Evolutionary conservation across 1,140 invertebrate genomes (phyloP), one percentile per base, ranked within the genome.

Genomic region (Diachasma alloeum): DNA sequence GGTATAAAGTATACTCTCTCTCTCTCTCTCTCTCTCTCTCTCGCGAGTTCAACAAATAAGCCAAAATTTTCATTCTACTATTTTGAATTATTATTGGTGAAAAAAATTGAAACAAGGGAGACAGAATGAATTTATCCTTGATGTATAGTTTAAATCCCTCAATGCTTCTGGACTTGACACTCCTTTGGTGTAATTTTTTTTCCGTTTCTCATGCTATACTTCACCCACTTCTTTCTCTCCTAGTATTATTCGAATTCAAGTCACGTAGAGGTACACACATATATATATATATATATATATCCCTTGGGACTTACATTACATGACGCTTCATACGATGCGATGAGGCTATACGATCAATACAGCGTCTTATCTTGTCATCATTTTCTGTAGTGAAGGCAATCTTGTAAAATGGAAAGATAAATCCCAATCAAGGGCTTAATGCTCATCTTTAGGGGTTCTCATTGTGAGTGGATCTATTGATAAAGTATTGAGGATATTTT

Each of bases 341-440:
- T 69, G 66, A 53, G 75, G 46, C 53, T 37, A 68, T 63, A 44
- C 6, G 75, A 71, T 76, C 75, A 37, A 76, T 76, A 26, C 75
- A 70, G 39, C 36, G 36, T 76, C 75, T 76, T 76, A 72, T 76
- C 69, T 72, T 72, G 75, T 76, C 75, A 76, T 76, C 75, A 68
- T 39, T 68, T 68, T 68, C 59, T 9, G 19, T 63, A 31, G 24
- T 24, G 13, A 63, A 26, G 24, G 15, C 59, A 63, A 24, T 63
- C 11, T 26, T 13, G 59, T 26, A 24, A n/a, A 63, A 26, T 63
- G 2, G 19, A 26, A 26, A 26, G 9, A 26, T 63, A 24, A 63
- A 31, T 63, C 59, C 11, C 24, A 63, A 63, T 63, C 22, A 26
- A 9, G 44, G n/a, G 9, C 6, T 53, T n/a, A 17, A 42, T 42